Evolutionary conservation across 2,888 invertebrate genomes (phyloP).

Genomic region (Morinoia aosen): DNA sequence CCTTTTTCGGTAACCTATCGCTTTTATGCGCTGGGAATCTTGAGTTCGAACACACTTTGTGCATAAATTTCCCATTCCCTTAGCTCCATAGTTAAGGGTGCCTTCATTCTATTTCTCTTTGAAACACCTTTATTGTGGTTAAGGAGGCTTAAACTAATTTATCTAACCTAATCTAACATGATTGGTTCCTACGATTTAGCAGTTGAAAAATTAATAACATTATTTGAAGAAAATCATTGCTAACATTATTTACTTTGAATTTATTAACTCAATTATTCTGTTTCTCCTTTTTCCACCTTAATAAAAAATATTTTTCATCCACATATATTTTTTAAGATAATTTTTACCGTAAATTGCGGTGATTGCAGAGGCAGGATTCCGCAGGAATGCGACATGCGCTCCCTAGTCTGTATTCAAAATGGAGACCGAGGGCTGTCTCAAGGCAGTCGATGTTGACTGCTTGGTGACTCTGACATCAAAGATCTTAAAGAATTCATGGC

Average conservation of each 20-base stretch:
- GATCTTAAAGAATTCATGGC: not conserved
- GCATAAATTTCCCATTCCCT: too few species aligned
- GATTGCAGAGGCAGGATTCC: not conserved
- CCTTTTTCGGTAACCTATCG: too few species aligned
- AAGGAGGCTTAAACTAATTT: too few species aligned
- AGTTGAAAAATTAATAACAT: too few species aligned
- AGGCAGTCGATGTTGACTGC: constrained; percentile 17
- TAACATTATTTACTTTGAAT: not conserved
- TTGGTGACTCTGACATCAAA: constrained; percentile 5
- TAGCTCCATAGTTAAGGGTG: too few species aligned
- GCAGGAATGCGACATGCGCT: not conserved
- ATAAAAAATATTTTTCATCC: not conserved
- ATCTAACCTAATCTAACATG: too few species aligned
- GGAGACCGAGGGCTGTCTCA: not conserved
- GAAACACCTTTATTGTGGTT: too few species aligned
- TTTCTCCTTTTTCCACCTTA: not conserved
- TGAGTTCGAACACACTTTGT: too few species aligned
- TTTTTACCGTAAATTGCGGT: not conserved
- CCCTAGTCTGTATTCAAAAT: not conserved
- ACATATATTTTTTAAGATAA: not conserved
- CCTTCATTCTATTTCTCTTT: too few species aligned
- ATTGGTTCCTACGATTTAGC: too few species aligned
- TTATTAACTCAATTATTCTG: not conserved
- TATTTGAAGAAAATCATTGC: too few species aligned
- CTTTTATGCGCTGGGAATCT: too few species aligned